phyloP scores from a whole-genome alignment of 2,888 invertebrate genomes.

The Melieria picta region DNA sequence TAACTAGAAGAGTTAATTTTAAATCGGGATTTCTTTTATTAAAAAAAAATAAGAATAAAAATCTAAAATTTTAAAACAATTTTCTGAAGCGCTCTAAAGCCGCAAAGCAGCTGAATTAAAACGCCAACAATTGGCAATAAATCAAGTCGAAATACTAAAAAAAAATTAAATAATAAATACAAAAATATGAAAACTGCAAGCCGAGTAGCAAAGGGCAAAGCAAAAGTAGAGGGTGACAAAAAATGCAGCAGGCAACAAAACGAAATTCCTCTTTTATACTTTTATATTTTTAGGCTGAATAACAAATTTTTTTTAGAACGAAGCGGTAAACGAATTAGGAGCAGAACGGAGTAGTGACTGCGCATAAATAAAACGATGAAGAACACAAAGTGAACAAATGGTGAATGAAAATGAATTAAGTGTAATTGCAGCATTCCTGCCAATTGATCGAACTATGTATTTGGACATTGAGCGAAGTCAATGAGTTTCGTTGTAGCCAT shows the following conservation, averaged over 20 bases:
- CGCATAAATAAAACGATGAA: conserved; percentile 46
- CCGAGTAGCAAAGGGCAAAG: conserved; percentile 9
- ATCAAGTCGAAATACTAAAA: conserved; percentile 18
- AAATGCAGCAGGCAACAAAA: conserved; percentile 17
- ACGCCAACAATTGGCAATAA: neutral
- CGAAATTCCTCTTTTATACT: conserved; percentile 47
- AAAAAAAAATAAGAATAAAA: neutral
- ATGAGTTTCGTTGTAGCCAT: no score
- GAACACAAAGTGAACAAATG: conserved; percentile 32
- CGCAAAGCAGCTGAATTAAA: no score
- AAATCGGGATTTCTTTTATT: neutral
- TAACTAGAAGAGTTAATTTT: neutral
- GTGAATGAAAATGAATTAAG: neutral
- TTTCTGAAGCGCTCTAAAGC: neutral
- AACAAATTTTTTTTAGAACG: conserved; percentile 35
- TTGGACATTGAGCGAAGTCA: no score
- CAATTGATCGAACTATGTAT: no score
- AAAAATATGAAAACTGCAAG: neutral
- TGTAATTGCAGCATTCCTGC: no score
- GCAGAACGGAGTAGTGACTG: conserved; percentile 44
- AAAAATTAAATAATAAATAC: conserved; percentile 21
- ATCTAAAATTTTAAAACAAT: neutral
- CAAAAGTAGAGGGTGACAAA: neutral
- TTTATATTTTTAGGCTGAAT: conserved; percentile 43
- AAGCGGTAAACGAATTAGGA: conserved; percentile 32